Evolutionary conservation across 35 echinoderm and acorn worm species (phyloP).

Genomic region (Patiria miniata): DNA sequence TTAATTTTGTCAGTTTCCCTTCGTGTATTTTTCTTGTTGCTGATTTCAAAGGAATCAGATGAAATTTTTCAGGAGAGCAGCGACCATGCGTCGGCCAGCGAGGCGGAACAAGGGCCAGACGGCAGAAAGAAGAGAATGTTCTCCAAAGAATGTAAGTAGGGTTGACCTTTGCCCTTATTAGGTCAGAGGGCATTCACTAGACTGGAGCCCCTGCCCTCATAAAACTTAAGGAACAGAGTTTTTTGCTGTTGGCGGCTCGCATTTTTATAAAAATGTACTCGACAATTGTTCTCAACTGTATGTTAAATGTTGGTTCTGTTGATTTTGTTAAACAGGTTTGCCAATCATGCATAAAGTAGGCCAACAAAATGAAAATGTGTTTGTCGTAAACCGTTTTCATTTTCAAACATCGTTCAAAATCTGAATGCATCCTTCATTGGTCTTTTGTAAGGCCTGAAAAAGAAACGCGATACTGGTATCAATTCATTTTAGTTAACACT

Average conservation of each 20-base stretch:
- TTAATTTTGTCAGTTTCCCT: too few species aligned
- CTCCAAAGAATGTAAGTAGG: constrained; percentile 90
- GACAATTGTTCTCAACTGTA: neutral
- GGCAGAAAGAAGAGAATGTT: constrained; percentile 83
- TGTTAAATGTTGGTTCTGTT: neutral
- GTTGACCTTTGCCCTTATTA: neutral
- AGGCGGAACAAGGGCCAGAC: constrained; percentile 33
- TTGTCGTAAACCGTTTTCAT: neutral
- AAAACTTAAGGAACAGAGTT: neutral
- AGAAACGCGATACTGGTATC: too few species aligned
- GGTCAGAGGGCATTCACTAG: too few species aligned
- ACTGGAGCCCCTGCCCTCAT: neutral
- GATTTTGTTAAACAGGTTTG: neutral
- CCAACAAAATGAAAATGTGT: too few species aligned
- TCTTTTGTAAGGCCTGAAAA: too few species aligned
- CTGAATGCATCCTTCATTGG: too few species aligned
- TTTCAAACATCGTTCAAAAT: too few species aligned
- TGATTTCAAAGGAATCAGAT: too few species aligned
- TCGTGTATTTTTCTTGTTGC: too few species aligned
- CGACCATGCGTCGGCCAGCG: constrained; percentile 32
- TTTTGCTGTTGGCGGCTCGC: neutral
- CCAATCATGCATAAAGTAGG: too few species aligned
- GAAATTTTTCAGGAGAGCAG: constrained; percentile 4
- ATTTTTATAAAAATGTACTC: neutral
- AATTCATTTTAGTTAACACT: too few species aligned